Evolutionary conservation across 2,113 vertebrate species (phyloP), one percentile per base, ranked within the genome.

Genomic region (Chaetodon auriga): DNA sequence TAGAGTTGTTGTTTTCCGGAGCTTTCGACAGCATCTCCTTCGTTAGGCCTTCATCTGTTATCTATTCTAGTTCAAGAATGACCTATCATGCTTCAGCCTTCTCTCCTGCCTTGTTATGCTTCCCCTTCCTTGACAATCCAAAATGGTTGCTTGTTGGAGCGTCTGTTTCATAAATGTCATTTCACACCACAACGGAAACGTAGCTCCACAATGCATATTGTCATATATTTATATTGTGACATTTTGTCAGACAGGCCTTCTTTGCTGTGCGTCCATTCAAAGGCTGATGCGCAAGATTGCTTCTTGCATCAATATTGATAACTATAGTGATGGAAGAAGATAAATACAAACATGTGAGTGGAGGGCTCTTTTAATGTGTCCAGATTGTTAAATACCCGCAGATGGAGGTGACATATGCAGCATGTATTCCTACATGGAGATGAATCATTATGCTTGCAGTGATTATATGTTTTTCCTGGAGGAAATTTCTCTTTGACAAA

Each of bases 361-460:
- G 30, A 76, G 41, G 55, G 12, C 16, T 80, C 60, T 68, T 43
- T 30, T 64, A 54, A 58, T 46, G 65, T 68, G 66, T n/a, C 65
- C 46, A 49, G 64, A 63, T 87, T 77, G 46, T 66, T 65, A 58
- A 65, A 61, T 25, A 70, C 62, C 30, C 9, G 2, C 85, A 82
- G 75, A 86, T 84, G 88, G 85, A 72, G 76, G 61, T 49, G 81
- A 78, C 85, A 84, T 86, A 83, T 87, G 82, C 69, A 69, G 41
- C 65, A 69, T 61, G 64, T 61, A 68, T 57, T 82, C 69, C 30
- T 38, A 65, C 79, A 79, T 46, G 9, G 53, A 58, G 66, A 78
- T 76, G 75, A 75, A 35, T 84, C 72, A 66, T 54, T 66, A 51
- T 58, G 78, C 51, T 69, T 46, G 45, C 70, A 41, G 62, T 43